phyloP scores from a whole-genome alignment of 2,888 invertebrate genomes.

The Lepidocyrtoides sp. region DNA sequence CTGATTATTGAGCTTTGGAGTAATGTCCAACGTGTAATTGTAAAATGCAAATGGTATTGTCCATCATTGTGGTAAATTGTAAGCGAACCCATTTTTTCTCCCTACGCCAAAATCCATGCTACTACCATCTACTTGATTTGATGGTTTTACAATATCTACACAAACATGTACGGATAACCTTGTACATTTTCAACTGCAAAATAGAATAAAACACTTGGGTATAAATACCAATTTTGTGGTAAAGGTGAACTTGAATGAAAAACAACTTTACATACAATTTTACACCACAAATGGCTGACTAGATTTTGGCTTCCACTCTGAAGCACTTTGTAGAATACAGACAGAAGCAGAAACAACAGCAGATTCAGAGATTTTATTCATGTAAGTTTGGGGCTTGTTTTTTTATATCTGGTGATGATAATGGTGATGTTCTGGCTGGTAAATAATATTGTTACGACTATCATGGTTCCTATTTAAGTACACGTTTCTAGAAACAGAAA shows the following conservation, averaged over 20 bases:
- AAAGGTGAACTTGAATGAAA: background rate
- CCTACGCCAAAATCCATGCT: background rate
- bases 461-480: background rate
- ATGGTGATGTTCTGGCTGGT: slow-evolving; percentile 11
- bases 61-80: background rate
- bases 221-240: slow-evolving; percentile 6
- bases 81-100: background rate
- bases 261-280: background rate
- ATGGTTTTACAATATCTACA: slow-evolving; percentile 36
- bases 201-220: background rate
- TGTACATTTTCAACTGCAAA: background rate
- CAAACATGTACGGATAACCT: slow-evolving; percentile 12
- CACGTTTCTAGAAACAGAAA: background rate
- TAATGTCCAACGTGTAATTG: slow-evolving; percentile 3
- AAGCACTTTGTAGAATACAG: slow-evolving; percentile 9
- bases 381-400: slow-evolving; percentile 59
- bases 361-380: slow-evolving; percentile 9
- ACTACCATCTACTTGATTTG: background rate
- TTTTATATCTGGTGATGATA: background rate
- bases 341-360: background rate
- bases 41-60: background rate
- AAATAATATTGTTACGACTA: background rate
- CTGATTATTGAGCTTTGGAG: background rate
- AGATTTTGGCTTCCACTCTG: background rate
- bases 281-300: background rate